phyloP scores from a whole-genome alignment of 2,888 invertebrate species.

The Idaea biselata region DNA sequence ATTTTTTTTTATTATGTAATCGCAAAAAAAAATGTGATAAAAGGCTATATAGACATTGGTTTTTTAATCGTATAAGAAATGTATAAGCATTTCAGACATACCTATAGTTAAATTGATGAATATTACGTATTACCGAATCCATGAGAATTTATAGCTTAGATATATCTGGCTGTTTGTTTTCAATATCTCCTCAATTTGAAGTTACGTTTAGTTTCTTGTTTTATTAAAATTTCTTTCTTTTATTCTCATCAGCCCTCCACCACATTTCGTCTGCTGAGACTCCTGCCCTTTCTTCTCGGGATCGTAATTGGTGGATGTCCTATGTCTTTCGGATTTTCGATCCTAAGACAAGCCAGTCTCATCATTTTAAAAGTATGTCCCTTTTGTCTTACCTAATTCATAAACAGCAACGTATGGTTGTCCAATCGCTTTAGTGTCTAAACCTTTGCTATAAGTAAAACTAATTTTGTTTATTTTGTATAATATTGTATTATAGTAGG shows the following conservation, averaged over 20 bases:
- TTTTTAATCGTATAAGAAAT: no score
- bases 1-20: conserved; percentile 32
- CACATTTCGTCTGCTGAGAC: conserved; percentile 1
- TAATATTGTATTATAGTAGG: neutral
- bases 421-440: neutral
- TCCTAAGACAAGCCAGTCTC: neutral
- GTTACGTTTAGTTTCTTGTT: neutral
- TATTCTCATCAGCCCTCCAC: neutral
- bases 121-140: neutral
- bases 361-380: neutral
- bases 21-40: no score
- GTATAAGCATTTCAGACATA: no score
- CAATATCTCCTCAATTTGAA: neutral
- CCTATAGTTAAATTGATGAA: no score
- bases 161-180: neutral
- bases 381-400: conserved; percentile 1
- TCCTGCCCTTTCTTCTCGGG: neutral
- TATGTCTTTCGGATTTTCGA: conserved; percentile 1
- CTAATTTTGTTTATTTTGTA: neutral
- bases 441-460: neutral
- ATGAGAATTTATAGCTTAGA: neutral
- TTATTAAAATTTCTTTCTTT: neutral
- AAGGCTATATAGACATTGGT: neutral
- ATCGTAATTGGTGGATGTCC: conserved; percentile 1
- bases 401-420: neutral